A percentile compares a stretch with the other conserved stretches of the same genome.
These are phyloP conservation scores for Caracal caracal DNA, from an alignment of 2,113 vertebrate genomes.

Conservation along the genomic window DNA sequence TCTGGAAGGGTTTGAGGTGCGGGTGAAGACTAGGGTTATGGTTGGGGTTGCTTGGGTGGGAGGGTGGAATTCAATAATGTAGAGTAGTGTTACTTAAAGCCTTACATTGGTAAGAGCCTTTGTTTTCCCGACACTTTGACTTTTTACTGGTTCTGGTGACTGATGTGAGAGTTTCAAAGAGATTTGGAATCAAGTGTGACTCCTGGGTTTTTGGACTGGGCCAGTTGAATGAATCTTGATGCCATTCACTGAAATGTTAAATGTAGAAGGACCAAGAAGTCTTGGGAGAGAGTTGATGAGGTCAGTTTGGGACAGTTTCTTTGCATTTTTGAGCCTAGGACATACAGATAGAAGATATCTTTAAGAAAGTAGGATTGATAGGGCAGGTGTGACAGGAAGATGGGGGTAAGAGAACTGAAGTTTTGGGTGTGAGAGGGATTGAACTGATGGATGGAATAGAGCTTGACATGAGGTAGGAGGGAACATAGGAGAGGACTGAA, in stretches of 20 bases:
- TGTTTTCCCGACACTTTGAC: background rate
- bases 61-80: background rate
- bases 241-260: background rate
- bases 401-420: background rate
- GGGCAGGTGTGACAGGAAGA: background rate
- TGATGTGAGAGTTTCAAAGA: background rate
- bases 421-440: background rate
- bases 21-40: background rate
- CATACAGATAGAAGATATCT: background rate
- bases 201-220: background rate
- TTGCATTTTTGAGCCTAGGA: background rate
- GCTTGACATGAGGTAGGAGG: background rate
- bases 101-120: background rate
- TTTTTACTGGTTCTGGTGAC: background rate
- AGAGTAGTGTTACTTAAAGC: background rate
- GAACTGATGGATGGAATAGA: background rate
- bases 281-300: background rate
- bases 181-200: background rate
- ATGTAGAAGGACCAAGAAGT: background rate
- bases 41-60: background rate
- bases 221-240: background rate
- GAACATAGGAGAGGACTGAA: background rate
- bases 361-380: background rate
- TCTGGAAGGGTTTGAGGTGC: background rate
- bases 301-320: background rate